phyloP scores from a whole-genome alignment of 2,797 vertebrate species.

The Hipposideros larvatus region DNA sequence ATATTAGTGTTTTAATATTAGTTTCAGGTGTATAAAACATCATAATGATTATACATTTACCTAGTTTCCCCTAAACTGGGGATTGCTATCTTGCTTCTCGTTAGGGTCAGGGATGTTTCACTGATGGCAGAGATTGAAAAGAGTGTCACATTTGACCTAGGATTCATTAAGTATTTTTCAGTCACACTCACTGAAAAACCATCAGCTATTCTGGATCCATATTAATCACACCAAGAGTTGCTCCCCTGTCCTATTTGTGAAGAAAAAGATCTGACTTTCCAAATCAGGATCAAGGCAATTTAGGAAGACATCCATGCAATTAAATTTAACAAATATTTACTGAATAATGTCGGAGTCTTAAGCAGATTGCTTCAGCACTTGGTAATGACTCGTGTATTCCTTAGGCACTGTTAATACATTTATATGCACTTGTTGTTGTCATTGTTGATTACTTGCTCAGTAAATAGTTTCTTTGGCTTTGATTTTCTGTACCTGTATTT shows the following conservation, averaged over 20 bases:
- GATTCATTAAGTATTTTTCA: background rate
- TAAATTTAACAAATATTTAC: constrained; percentile 54
- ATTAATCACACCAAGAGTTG: background rate
- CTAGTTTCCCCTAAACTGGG: background rate
- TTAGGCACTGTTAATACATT: background rate
- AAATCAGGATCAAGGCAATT: background rate
- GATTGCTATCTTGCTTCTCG: background rate
- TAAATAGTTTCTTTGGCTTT: background rate
- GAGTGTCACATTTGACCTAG: background rate
- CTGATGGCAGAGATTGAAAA: background rate
- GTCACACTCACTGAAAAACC: background rate
- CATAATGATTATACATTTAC: too few species aligned
- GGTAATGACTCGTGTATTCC: background rate
- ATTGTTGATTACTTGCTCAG: background rate
- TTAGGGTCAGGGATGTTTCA: background rate
- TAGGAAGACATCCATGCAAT: background rate
- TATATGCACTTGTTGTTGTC: background rate
- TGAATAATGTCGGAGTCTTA: background rate
- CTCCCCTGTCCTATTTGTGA: background rate
- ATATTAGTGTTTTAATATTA: too few species aligned
- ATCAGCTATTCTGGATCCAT: background rate
- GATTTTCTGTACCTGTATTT: background rate
- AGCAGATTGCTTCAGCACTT: background rate
- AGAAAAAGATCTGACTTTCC: background rate
- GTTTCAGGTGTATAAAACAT: too few species aligned